These are phyloP conservation scores for Paratilapia polleni DNA, from an alignment of 2,113 vertebrate species.

Conservation along the genomic window DNA sequence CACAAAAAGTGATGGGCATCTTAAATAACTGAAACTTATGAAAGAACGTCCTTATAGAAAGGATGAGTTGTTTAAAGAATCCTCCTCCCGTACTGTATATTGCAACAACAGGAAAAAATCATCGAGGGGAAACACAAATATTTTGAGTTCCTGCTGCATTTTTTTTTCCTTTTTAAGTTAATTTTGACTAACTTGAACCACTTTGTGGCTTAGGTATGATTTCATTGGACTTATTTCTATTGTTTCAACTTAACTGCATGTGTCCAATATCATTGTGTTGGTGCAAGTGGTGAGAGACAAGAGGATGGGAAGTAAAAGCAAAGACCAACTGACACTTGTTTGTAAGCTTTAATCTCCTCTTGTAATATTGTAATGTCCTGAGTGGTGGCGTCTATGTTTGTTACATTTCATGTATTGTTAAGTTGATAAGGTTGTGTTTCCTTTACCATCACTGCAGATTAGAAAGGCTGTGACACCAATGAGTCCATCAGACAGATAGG, in stretches of 20 bases:
- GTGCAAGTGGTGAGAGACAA: neutral
- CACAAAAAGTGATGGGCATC: neutral
- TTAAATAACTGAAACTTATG: neutral
- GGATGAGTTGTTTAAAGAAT: neutral
- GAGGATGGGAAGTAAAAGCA: neutral
- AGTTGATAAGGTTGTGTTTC: neutral
- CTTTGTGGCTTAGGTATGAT: neutral
- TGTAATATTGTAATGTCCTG: accelerated
- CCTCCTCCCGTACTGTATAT: neutral
- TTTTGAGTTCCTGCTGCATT: no score
- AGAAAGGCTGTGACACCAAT: neutral
- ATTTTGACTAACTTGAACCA: no score
- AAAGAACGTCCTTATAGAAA: neutral
- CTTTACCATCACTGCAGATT: neutral
- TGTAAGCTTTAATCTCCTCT: no score
- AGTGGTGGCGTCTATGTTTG: neutral
- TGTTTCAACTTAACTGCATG: neutral
- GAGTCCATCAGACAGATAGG: no score
- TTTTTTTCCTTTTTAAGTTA: no score
- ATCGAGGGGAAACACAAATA: accelerated
- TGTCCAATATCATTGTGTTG: neutral
- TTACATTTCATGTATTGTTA: neutral
- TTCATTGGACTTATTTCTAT: accelerated
- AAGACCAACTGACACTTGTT: neutral
- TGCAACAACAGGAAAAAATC: neutral